Percentiles rank a stretch among this genome's conserved stretches.
Conservation (phyloP, 2,113 vertebrate species). For the Camelus bactrianus region DNA sequence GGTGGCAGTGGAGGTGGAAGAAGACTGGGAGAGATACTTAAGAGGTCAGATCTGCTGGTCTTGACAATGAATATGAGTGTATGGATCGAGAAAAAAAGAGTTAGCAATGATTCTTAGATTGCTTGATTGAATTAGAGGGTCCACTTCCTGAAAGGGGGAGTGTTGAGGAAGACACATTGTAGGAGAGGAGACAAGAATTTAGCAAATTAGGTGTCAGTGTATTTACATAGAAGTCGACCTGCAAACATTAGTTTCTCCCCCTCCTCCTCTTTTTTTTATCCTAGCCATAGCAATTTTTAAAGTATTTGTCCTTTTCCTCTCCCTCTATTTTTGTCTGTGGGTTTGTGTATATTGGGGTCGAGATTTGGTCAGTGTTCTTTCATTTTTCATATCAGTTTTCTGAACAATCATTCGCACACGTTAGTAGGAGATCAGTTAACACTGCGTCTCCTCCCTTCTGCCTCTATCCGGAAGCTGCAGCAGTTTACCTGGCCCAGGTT, state of each 20-base stretch:
- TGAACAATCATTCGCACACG: not conserved
- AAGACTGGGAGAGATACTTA: not conserved
- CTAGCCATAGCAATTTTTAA: not conserved
- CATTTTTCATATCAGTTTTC: not conserved
- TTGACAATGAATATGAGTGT: not conserved
- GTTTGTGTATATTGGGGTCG: not conserved
- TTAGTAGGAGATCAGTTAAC: not conserved
- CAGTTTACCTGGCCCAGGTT: not conserved
- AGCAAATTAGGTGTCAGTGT: not conserved
- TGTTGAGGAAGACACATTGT: not conserved
- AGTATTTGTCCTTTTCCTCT: not conserved
- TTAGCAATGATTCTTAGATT: not conserved
- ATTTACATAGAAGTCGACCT: not conserved
- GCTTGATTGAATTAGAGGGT: not conserved
- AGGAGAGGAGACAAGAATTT: not conserved
- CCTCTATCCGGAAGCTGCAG: not conserved
- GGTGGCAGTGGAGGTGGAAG: not conserved
- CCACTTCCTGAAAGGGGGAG: slow-evolving; percentile 12
- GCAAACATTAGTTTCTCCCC: not conserved
- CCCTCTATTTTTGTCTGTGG: not conserved
- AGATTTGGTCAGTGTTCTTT: not conserved
- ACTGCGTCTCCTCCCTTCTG: not conserved
- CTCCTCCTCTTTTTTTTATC: not conserved
- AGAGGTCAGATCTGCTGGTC: not conserved
- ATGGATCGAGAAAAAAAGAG: not conserved